Conservation (phyloP, 1,140 invertebrate species). For the Araneus ventricosus region DNA sequence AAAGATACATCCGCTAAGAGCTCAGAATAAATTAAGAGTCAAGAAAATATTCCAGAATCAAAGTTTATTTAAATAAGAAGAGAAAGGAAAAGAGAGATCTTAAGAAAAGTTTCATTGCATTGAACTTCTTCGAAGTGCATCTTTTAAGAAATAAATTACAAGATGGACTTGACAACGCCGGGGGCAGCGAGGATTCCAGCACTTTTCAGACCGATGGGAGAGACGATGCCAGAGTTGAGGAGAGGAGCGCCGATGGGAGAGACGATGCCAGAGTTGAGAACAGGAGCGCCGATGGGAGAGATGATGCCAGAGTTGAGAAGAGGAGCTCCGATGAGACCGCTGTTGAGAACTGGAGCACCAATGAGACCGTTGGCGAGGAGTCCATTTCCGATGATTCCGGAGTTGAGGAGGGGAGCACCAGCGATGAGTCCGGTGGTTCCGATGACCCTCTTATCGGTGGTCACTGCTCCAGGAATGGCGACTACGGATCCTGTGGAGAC, state of each 20-base stretch:
- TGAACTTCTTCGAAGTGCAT: no score
- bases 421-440: background rate
- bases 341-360: background rate
- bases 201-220: background rate
- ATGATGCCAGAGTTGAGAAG: background rate
- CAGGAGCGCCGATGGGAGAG: background rate
- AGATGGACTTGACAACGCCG: background rate
- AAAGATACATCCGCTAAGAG: no score
- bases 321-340: background rate
- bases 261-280: no score
- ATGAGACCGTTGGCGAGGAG: background rate
- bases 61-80: no score
- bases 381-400: background rate
- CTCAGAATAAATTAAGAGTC: no score
- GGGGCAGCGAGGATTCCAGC: background rate
- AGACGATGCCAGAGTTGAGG: background rate
- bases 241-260: background rate
- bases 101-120: no score
- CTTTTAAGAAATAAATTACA: background rate
- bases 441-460: constrained; percentile 42
- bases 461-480: constrained; percentile 30
- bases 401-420: background rate
- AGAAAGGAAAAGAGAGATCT: no score
- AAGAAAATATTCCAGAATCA: no score
- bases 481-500: background rate